Evolutionary conservation across 2,888 invertebrate genomes (phyloP).

Genomic region (Thymelicus acteon): DNA sequence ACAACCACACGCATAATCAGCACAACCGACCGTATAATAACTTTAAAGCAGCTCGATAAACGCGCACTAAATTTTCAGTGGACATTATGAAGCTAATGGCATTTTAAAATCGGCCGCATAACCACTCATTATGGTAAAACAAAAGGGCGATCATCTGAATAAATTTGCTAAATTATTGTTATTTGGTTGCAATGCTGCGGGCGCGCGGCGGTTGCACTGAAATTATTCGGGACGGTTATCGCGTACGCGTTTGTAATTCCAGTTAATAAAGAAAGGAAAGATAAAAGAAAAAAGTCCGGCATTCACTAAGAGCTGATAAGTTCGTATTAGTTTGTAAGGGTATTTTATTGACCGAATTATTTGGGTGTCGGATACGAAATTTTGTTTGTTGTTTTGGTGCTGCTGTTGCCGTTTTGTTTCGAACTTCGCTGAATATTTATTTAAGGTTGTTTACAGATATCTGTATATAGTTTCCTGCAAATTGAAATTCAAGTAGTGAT

Average conservation of each 20-base stretch:
- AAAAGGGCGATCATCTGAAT: slow-evolving; percentile 76
- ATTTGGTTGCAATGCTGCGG: slow-evolving; percentile 63
- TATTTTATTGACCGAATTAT: slow-evolving; percentile 18
- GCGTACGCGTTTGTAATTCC: slow-evolving; percentile 22
- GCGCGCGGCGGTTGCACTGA: slow-evolving; percentile 54
- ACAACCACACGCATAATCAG: slow-evolving; percentile 35
- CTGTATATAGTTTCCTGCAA: too few relatives aligned
- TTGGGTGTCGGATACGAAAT: background rate
- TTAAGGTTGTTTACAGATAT: background rate
- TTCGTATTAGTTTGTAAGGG: slow-evolving; percentile 30
- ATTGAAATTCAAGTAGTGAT: too few relatives aligned
- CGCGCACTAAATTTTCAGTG: slow-evolving; percentile 43
- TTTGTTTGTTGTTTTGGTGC: background rate
- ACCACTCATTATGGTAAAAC: slow-evolving; percentile 70
- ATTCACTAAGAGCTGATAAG: slow-evolving; percentile 32
- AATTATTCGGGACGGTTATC: slow-evolving; percentile 46
- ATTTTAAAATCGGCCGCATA: slow-evolving; percentile 53
- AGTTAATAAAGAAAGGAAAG: slow-evolving; percentile 23
- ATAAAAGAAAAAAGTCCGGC: slow-evolving; percentile 7
- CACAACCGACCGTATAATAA: slow-evolving; percentile 31
- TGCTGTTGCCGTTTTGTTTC: background rate
- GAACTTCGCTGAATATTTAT: background rate
- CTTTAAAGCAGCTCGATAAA: slow-evolving; percentile 42
- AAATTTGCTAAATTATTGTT: slow-evolving; percentile 81
- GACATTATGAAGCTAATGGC: slow-evolving; percentile 65